Percentiles rank a stretch among this genome's conserved stretches.
Evolutionary conservation across 2,797 vertebrate genomes (phyloP).

Genomic region (Chlorospingus flavigularis): DNA sequence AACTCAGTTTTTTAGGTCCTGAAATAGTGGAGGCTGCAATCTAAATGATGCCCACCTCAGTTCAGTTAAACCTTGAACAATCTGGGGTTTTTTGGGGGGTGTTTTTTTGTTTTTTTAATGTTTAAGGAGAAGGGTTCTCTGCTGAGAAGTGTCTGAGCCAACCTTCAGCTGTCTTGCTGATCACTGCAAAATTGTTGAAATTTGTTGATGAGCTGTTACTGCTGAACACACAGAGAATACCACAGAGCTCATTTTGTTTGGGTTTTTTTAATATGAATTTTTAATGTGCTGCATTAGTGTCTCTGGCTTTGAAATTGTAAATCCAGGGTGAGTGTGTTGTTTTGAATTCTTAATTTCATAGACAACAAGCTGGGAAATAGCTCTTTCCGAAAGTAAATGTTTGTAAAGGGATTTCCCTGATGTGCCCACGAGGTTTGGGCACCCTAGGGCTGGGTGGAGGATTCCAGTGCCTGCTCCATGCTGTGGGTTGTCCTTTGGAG

Average conservation of each 20-base stretch:
- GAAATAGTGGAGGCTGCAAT: not conserved
- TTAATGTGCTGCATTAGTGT: not conserved
- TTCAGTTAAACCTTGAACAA: not conserved
- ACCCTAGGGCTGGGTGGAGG: not conserved
- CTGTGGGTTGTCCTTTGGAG: not conserved
- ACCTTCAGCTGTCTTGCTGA: not conserved
- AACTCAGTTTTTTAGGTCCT: not conserved
- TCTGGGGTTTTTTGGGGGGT: fast-evolving
- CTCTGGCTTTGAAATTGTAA: not conserved
- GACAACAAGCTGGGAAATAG: not conserved
- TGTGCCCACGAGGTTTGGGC: not conserved
- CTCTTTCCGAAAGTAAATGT: not conserved
- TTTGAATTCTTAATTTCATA: not conserved
- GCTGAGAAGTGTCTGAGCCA: not conserved
- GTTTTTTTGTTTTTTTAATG: not conserved
- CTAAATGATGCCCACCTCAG: not conserved
- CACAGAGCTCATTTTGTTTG: not conserved
- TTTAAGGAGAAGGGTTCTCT: not conserved
- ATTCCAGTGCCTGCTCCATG: not conserved
- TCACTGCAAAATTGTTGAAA: not conserved
- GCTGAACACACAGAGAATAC: not conserved
- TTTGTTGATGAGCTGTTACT: not conserved
- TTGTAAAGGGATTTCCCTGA: not conserved
- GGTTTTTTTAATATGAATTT: not conserved
- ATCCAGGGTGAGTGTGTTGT: fast-evolving